Conservation (phyloP, 2,113 vertebrate species). For the Sinocyclocheilus rhinocerous region DNA sequence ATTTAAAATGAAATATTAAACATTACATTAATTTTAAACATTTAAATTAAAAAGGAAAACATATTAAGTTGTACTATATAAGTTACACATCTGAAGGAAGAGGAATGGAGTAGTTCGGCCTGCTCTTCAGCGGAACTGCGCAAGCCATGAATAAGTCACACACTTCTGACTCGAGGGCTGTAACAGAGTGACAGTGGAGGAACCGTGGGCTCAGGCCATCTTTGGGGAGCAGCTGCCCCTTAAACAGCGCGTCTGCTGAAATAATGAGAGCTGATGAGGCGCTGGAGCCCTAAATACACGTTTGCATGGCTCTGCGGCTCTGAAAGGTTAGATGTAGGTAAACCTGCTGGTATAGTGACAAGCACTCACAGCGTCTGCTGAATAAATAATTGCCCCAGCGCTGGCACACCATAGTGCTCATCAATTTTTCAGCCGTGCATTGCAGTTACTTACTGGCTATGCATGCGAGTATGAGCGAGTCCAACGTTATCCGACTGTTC, state of each 20-base stretch:
- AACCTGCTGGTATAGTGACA: conserved; percentile 68
- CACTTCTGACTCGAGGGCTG: conserved; percentile 4
- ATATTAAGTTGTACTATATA: no score
- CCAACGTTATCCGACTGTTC: conserved; percentile 39
- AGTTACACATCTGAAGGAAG: no score
- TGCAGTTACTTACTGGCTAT: conserved; percentile 54
- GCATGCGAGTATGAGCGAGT: conserved; percentile 22
- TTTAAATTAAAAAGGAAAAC: no score
- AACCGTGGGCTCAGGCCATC: conserved; percentile 2
- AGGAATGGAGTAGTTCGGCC: neutral
- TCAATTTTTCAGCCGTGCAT: conserved; percentile 73
- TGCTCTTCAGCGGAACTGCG: conserved; percentile 29
- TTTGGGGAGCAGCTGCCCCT: conserved; percentile 32
- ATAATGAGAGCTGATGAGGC: conserved; percentile 6
- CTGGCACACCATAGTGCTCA: conserved; percentile 69
- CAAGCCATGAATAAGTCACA: conserved; percentile 53
- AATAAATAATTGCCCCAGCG: conserved; percentile 71
- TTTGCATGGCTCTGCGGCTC: neutral
- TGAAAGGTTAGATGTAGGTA: conserved; percentile 48
- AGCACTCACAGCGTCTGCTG: no score
- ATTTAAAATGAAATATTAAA: no score
- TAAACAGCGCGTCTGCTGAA: neutral
- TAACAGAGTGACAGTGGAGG: conserved; percentile 31
- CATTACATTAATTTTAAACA: no score
- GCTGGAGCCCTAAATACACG: neutral